Evolutionary conservation across 2,113 vertebrate genomes (phyloP), one percentile per base, ranked within the genome.

Genomic region (Gobiocypris rarus): DNA sequence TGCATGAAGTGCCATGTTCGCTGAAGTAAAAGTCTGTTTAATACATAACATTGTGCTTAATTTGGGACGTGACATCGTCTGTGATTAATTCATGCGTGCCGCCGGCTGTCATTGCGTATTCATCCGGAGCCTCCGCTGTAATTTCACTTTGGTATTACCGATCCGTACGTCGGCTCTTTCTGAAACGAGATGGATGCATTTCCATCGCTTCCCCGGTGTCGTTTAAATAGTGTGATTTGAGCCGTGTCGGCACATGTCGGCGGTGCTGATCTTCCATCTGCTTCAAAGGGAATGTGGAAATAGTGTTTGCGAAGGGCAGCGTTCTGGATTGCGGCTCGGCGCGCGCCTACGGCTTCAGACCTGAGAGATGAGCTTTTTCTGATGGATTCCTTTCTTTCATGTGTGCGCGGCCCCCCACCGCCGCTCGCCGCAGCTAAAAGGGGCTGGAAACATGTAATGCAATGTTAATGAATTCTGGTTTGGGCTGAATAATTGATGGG

Each of bases 401-500:
- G 85, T 76, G 78, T 43, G 69, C 59, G 17, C 52, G 63, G 15
- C 59, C 45, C 83, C 17, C 82, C 3, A 22, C 43, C n/a, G n/a
- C 28, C 22, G 61, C 28, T 56, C 3, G 13, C 43, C n/a, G n/a
- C 28, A 26, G 69, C 28, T 56, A 67, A 91, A 87, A 75, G 19
- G 85, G 77, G 77, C 87, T 70, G 86, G 87, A 79, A 91, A 89
- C 73, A 93, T 89, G 90, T 87, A 87, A 83, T 85, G 84, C 85
- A 84, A 89, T 91, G 89, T 91, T 92, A 93, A 89, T 90, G 87
- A 92, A 86, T 6, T 87, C 85, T 93, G 93, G 94, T 95, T 92
- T 92, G 92, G 38, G 91, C 86, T 92, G 91, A 93, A 92, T 84
- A 88, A 93, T 91, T 87, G 83, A 89, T 88, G 50, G n/a, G 84